Conservation (phyloP, 2,888 invertebrate genomes). For the Patella pellucida region DNA sequence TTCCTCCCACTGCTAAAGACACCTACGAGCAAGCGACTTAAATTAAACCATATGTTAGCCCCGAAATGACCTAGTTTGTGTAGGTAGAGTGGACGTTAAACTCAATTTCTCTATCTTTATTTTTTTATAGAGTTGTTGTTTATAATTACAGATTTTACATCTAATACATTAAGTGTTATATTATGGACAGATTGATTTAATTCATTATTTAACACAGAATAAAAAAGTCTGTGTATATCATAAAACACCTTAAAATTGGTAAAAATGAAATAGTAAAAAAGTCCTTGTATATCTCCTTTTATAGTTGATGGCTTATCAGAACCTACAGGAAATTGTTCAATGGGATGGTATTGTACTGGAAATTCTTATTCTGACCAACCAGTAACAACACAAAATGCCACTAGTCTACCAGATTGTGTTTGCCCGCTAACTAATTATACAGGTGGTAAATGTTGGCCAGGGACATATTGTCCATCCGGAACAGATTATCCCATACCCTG, state of each 20-base stretch:
- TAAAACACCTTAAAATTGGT: background rate
- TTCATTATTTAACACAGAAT: no score
- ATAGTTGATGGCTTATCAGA: constrained; percentile 60
- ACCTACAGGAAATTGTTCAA: constrained; percentile 62
- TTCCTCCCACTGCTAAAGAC: no score
- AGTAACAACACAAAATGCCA: constrained; percentile 48
- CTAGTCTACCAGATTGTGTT: constrained; percentile 53
- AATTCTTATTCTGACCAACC: constrained; percentile 59
- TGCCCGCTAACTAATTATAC: constrained; percentile 65
- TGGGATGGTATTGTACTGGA: constrained; percentile 67
- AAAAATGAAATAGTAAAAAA: background rate
- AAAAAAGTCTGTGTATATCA: background rate
- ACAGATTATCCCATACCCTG: constrained; percentile 60
- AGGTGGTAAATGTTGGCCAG: constrained; percentile 67
- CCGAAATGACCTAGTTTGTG: no score
- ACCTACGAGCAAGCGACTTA: no score
- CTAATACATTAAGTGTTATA: no score
- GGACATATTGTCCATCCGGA: constrained; percentile 64
- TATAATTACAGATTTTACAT: no score
- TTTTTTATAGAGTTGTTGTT: background rate
- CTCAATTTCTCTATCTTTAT: no score
- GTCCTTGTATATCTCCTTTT: constrained; percentile 18
- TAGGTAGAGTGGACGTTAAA: no score
- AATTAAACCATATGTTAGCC: no score
- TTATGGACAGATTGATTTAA: no score